phyloP scores from a whole-genome alignment of 1,140 invertebrate species.

The Drosophila suzukii region DNA sequence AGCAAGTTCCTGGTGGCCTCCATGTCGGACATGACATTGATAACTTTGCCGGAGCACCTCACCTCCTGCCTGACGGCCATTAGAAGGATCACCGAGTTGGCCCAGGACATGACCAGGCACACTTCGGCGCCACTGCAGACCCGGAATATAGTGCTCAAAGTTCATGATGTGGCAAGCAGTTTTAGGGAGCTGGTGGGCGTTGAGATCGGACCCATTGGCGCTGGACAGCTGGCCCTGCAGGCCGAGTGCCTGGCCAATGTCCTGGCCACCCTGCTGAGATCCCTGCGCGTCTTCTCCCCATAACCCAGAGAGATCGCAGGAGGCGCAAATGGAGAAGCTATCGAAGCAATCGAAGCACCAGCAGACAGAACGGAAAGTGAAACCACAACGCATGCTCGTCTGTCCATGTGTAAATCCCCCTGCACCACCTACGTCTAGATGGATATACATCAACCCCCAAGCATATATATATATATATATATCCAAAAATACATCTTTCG shows the following conservation, averaged over 20 bases:
- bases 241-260: slow-evolving; percentile 93
- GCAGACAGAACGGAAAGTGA: slow-evolving; percentile 1
- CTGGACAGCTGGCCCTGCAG: slow-evolving; percentile 88
- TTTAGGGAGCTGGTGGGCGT: slow-evolving; percentile 89
- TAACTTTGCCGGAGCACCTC: slow-evolving; percentile 87
- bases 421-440: slow-evolving; percentile 59
- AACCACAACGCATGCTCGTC: slow-evolving; percentile 55
- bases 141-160: slow-evolving; percentile 91
- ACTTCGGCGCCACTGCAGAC: slow-evolving; percentile 91
- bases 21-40: slow-evolving; percentile 87
- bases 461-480: slow-evolving; percentile 4
- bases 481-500: slow-evolving; percentile 22
- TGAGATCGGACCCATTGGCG: slow-evolving; percentile 85
- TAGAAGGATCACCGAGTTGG: slow-evolving; percentile 88
- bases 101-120: slow-evolving; percentile 89
- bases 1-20: slow-evolving; percentile 93
- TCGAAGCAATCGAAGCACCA: neutral
- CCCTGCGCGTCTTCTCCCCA: slow-evolving; percentile 92
- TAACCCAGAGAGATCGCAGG: slow-evolving; percentile 72
- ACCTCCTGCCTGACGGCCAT: slow-evolving; percentile 89
- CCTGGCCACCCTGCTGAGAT: slow-evolving; percentile 91
- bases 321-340: slow-evolving; percentile 3
- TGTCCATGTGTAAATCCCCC: slow-evolving; percentile 58
- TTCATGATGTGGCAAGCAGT: slow-evolving; percentile 91
- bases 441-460: slow-evolving; percentile 10